Conservation (phyloP, 2,113 vertebrate species). For the Campylomormyrus numenius region DNA sequence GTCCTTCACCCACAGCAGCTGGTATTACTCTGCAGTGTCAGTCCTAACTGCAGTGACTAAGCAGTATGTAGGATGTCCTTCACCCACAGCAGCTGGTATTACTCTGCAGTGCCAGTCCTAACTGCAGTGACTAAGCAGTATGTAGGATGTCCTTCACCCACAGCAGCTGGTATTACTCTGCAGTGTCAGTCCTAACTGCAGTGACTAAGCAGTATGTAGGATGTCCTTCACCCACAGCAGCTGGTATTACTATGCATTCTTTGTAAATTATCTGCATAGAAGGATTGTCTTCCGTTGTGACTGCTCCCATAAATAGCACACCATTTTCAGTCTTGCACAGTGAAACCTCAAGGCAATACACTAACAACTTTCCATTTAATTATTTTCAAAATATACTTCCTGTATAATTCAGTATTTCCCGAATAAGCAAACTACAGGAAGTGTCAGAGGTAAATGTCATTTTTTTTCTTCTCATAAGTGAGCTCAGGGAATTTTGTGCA, state of each 20-base stretch:
- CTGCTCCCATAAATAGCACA: neutral
- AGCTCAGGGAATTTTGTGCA: neutral
- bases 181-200: neutral
- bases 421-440: neutral
- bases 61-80: neutral
- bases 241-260: neutral
- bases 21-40: neutral
- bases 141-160: neutral
- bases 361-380: neutral
- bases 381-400: conserved; percentile 3
- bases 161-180: neutral
- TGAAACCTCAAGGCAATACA: neutral
- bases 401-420: neutral
- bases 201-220: neutral
- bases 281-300: neutral
- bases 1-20: neutral
- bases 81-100: neutral
- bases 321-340: neutral
- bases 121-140: neutral
- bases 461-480: neutral
- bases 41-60: neutral
- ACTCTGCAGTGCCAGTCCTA: too few species aligned
- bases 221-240: neutral
- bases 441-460: neutral
- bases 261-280: neutral